A percentile compares a stretch with the other conserved stretches of the same genome.
These are phyloP conservation scores for Anseranas semipalmata DNA, from an alignment of 2,113 vertebrate genomes.

Conservation along the genomic window DNA sequence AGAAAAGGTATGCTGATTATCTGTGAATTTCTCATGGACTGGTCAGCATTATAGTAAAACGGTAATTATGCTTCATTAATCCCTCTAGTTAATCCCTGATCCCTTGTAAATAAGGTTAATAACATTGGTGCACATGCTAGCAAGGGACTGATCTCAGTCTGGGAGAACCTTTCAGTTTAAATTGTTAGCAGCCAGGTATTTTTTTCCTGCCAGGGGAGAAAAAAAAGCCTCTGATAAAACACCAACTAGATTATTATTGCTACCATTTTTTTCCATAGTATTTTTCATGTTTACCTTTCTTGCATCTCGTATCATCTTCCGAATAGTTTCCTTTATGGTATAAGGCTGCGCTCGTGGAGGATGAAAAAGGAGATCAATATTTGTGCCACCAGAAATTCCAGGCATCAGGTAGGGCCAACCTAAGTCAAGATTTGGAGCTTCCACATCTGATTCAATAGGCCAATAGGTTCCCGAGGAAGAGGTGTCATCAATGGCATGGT, in stretches of 20 bases:
- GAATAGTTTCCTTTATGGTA: slow-evolving; percentile 93
- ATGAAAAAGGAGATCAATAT: slow-evolving; percentile 91
- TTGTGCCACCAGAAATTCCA: slow-evolving; percentile 82
- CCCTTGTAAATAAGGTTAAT: not conserved
- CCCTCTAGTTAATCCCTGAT: not conserved
- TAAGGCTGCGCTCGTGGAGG: slow-evolving; percentile 89
- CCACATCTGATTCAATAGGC: slow-evolving; percentile 91
- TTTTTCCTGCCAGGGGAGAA: not conserved
- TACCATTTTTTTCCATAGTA: not conserved
- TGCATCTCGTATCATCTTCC: slow-evolving; percentile 91
- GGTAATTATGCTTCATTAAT: not conserved
- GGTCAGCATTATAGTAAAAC: slow-evolving; percentile 6
- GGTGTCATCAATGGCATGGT: slow-evolving; percentile 71
- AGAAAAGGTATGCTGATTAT: not conserved
- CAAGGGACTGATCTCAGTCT: not conserved
- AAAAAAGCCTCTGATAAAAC: not conserved
- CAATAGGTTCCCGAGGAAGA: slow-evolving; percentile 96
- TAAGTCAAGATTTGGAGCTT: slow-evolving; percentile 91
- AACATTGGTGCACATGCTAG: not conserved
- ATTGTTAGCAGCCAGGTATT: not conserved
- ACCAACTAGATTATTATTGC: not conserved
- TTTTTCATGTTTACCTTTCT: slow-evolving; percentile 85
- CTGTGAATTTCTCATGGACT: not conserved
- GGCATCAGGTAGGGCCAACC: slow-evolving; percentile 91
- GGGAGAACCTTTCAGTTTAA: not conserved